phyloP scores from a whole-genome alignment of 1,140 invertebrate species.

The Camponotus floridanus region DNA sequence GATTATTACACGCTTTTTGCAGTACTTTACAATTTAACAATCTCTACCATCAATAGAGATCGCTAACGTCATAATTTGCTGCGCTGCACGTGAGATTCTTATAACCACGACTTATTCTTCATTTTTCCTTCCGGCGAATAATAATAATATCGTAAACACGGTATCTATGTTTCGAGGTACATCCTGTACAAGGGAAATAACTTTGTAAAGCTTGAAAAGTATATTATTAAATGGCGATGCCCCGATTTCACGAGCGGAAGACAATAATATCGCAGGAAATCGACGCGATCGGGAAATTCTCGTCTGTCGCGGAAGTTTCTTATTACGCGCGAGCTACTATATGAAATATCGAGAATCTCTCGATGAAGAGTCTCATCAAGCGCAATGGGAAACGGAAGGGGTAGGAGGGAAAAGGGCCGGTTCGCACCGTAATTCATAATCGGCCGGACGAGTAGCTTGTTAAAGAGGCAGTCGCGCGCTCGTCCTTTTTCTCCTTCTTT shows the following conservation, averaged over 20 bases:
- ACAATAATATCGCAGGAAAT: conserved; percentile 46
- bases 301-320: conserved; percentile 43
- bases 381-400: not conserved
- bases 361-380: conserved; percentile 48
- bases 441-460: conserved; percentile 46
- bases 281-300: conserved; percentile 3
- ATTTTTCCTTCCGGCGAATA: not conserved
- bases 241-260: conserved; percentile 31
- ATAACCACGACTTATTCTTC: not conserved
- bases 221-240: conserved; percentile 23
- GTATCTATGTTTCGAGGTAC: not conserved
- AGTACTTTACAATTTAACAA: conserved; percentile 1
- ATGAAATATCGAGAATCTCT: conserved; percentile 55
- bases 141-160: conserved; percentile 11
- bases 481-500: not conserved
- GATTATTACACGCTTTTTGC: not conserved
- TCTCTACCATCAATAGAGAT: conserved; percentile 1
- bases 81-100: not conserved
- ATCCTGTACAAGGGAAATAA: conserved; percentile 10
- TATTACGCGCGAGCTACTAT: conserved; percentile 26
- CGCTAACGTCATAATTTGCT: not conserved
- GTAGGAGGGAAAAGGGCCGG: not conserved
- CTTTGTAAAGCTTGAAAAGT: not conserved
- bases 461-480: conserved; percentile 30
- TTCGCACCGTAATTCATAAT: conserved; percentile 39